Evolutionary conservation across 2,888 invertebrate genomes (phyloP), one percentile per base, ranked within the genome.

Genomic region (Hydrotaea diabolus): DNA sequence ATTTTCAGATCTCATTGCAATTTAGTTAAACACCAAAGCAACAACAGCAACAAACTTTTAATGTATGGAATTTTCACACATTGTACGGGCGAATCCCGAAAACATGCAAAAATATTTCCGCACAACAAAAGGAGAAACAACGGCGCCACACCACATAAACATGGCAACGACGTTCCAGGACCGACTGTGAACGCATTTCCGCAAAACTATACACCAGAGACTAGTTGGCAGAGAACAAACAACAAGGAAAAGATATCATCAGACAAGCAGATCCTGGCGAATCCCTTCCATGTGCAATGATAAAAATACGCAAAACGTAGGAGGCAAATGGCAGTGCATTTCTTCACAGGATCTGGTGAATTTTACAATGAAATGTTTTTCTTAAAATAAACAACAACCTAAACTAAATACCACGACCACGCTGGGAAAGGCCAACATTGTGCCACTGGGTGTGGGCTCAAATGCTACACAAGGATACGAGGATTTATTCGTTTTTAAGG

Each of bases 1-100:
- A 84, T 78, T 66, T 77, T 55, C 43, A 55, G 26, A 59, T 74
- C 46, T 74, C 59, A 80, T 76, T 83, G 69, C 77, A 76, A 76
- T 77, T 72, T 83, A 17, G 64, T 71, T 39, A 53, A 55, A n/a
- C 43, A 73, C 39, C 55, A 64, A 71, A 19, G 59, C 31, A 31
- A 7, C 9, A 57, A 3, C 69, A 66, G 55, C 36, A 78, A 69
- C 39, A 69, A 76, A 49, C 9, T 55, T 73, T 76, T 49, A 53
- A 59, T 80, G 49, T 69, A 76, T 26, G 72, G 53, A 49, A 72
- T 73, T 66, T 36, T 79, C 69, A n/a, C 62, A 49, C 75, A 43
- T 26, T 57, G 13, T 39, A 73, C 26, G 53, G 9, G 15, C 36
- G 15, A 59, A 11, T 75, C n/a, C n/a, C 39, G 31, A 11, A 49